A percentile compares a stretch with the other conserved stretches of the same genome.
phyloP scores from a whole-genome alignment of 2,888 invertebrate species.

The Agelastica alni region DNA sequence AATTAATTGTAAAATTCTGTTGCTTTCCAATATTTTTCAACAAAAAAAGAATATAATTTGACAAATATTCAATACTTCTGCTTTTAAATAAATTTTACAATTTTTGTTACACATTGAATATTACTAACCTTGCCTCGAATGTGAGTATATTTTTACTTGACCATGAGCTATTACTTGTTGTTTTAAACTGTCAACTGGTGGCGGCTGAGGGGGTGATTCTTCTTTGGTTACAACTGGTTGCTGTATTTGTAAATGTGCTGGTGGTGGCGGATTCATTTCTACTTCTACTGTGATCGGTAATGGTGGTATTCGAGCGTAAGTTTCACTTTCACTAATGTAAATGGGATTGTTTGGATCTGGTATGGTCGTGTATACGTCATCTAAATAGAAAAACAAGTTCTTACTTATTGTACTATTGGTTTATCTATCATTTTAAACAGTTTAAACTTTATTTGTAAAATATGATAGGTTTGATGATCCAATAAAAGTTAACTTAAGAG shows the following conservation, averaged over 20 bases:
- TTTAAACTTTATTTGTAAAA: too few species aligned
- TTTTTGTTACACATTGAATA: too few species aligned
- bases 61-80: too few species aligned
- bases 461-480: too few species aligned
- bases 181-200: conserved; percentile 66
- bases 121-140: conserved; percentile 62
- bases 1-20: too few species aligned
- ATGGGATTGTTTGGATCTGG: conserved; percentile 73
- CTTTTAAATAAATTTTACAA: too few species aligned
- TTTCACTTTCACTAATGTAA: conserved; percentile 80
- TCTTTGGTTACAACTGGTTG: conserved; percentile 32
- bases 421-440: too few species aligned
- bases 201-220: conserved; percentile 61
- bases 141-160: conserved; percentile 58
- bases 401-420: too few species aligned
- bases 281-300: conserved; percentile 51
- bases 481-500: too few species aligned
- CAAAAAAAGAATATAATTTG: too few species aligned
- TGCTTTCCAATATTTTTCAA: too few species aligned
- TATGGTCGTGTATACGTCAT: conserved; percentile 90
- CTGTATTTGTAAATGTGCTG: conserved; percentile 21
- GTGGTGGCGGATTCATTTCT: conserved; percentile 49
- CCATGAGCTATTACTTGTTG: conserved; percentile 55
- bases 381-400: conserved; percentile 55
- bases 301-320: conserved; percentile 79